Evolutionary conservation across 2,888 invertebrate species (phyloP), one percentile per base, ranked within the genome.

Genomic region (Ophion costatus): DNA sequence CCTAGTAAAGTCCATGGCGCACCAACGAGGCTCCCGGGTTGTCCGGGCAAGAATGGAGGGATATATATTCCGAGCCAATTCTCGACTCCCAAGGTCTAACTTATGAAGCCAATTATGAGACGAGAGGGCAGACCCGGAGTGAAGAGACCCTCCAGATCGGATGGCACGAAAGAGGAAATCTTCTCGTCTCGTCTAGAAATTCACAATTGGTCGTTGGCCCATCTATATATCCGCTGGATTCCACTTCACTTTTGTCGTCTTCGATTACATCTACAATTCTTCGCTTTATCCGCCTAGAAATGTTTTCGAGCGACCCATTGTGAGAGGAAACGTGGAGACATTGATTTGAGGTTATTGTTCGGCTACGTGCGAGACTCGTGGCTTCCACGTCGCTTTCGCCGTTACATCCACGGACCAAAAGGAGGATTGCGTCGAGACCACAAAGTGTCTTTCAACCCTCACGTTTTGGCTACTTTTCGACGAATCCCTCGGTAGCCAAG

Each of bases 21-120:
- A 45, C 69, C 51, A 70, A n/a, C 59, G 64, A 74, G 33, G 63
- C 74, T 73, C 22, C 71, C 63, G 38, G 76, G 67, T 78, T 73
- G 77, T 77, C 66, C 76, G 70, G 45, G 74, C 51, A 67, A 71
- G 66, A 76, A 76, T 76, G 51, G 51, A 38, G 57, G 63, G 51
- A 59, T 70, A 77, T 64, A 75, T 75, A 75, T 78, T 38, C 42
- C 45, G 20, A 57, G 73, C 76, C 76, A 81, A 82, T 85, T 82
- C 76, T 64, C 81, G 51, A 73, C 67, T 82, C 70, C 80, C 22
- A 80, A 69, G 59, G 59, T 77, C 71, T 76, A 80, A 87, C 77
- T 83, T 85, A 77, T 80, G 77, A 80, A 83, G 85, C 81, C 79
- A 87, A 85, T 85, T 85, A 83, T 82, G 38, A 69, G 74, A 79